These are phyloP conservation scores for Drosophila melanosoma DNA, from an alignment of 2,888 invertebrate species.

Conservation along the genomic window DNA sequence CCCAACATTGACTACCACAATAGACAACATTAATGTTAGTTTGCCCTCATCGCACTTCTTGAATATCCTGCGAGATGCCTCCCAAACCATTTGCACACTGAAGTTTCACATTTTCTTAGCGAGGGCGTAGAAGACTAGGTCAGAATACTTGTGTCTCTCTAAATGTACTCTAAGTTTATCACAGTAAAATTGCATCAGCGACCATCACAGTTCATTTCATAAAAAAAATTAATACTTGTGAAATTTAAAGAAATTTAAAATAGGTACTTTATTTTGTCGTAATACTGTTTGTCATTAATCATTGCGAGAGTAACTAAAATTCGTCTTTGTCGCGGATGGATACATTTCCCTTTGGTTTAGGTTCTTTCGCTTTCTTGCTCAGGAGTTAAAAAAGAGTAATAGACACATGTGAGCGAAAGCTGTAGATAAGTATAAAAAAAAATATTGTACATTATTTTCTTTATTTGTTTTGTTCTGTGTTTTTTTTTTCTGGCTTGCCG, in stretches of 20 bases:
- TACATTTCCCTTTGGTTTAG: slow-evolving; percentile 14
- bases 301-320: slow-evolving; percentile 15
- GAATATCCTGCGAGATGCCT: slow-evolving; percentile 9
- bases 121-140: neutral
- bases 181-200: neutral
- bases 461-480: slow-evolving; percentile 23
- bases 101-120: slow-evolving; percentile 22
- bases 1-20: slow-evolving; percentile 76
- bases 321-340: neutral
- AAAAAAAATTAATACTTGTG: neutral
- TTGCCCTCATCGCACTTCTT: slow-evolving; percentile 36
- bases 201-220: neutral
- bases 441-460: slow-evolving; percentile 49
- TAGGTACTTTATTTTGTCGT: neutral
- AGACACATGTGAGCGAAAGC: slow-evolving; percentile 59
- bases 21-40: slow-evolving; percentile 75
- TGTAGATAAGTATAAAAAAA: slow-evolving; percentile 43
- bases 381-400: slow-evolving; percentile 53
- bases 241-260: neutral
- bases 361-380: slow-evolving; percentile 37
- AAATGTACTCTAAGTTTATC: neutral
- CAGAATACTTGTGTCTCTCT: neutral
- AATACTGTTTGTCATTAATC: neutral
- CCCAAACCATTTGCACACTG: slow-evolving; percentile 24
- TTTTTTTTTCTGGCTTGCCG: slow-evolving; percentile 25